Evolutionary conservation across 2,888 invertebrate genomes (phyloP).

Genomic region (Exocentrus adspersus): DNA sequence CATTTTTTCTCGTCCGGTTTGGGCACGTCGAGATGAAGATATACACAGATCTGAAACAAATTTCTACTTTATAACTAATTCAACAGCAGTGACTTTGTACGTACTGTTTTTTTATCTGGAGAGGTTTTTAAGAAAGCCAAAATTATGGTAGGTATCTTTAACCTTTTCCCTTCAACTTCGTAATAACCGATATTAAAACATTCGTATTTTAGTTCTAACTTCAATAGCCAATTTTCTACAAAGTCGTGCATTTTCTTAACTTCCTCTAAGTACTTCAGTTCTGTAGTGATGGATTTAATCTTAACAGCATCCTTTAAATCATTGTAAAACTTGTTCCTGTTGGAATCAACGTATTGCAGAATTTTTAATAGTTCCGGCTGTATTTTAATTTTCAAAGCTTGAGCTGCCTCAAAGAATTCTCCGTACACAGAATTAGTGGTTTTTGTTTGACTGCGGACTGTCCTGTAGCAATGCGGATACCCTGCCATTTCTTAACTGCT

Average conservation of each 20-base stretch:
- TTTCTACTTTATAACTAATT: background rate
- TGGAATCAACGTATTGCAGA: slow-evolving; percentile 61
- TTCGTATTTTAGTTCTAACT: slow-evolving; percentile 61
- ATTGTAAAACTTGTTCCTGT: slow-evolving; percentile 51
- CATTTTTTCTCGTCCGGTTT: slow-evolving; percentile 56
- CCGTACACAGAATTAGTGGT: slow-evolving; percentile 60
- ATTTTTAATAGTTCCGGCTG: slow-evolving; percentile 59
- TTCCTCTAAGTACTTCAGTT: slow-evolving; percentile 53
- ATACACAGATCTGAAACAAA: slow-evolving; percentile 56
- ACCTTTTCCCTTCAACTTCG: slow-evolving; percentile 54
- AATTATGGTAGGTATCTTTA: slow-evolving; percentile 60
- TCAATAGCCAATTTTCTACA: slow-evolving; percentile 59
- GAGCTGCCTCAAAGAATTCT: slow-evolving; percentile 53
- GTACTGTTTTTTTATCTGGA: slow-evolving; percentile 60
- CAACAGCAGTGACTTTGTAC: too few species aligned
- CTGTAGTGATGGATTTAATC: slow-evolving; percentile 59
- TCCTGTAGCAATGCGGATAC: slow-evolving; percentile 60
- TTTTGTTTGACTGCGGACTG: slow-evolving; percentile 61
- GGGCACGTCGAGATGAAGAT: slow-evolving; percentile 62
- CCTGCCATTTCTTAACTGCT: slow-evolving; percentile 48
- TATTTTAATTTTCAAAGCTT: slow-evolving; percentile 57
- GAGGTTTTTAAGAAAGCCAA: slow-evolving; percentile 58
- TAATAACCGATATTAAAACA: slow-evolving; percentile 59
- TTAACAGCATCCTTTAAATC: slow-evolving; percentile 58
- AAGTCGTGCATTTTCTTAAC: slow-evolving; percentile 58